Conservation (phyloP, 2,113 vertebrate species). For the Scomber colias region DNA sequence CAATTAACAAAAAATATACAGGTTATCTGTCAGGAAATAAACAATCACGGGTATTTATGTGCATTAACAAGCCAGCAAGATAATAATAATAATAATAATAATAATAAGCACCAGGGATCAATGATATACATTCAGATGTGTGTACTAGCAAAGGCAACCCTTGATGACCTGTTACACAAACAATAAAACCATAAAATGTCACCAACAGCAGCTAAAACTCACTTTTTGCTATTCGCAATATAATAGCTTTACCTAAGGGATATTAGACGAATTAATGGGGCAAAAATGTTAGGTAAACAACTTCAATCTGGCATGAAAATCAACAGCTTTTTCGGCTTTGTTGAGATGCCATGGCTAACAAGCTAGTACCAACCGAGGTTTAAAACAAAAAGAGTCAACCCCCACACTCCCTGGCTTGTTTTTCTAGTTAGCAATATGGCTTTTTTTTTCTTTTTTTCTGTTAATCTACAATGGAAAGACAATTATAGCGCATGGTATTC, state of each 20-base stretch:
- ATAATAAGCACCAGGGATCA: background rate
- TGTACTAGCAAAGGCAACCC: background rate
- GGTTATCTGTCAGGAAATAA: conserved; percentile 50
- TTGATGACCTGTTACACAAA: background rate
- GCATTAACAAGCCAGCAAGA: background rate
- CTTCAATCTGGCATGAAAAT: rapidly evolving
- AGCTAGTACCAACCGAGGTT: background rate
- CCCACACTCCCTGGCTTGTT: background rate
- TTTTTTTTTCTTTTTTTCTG: background rate
- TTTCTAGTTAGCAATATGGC: background rate
- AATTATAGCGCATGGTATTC: rapidly evolving
- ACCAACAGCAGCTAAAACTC: background rate
- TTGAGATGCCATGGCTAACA: conserved; percentile 2
- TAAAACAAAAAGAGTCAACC: no score
- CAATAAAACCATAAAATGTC: background rate
- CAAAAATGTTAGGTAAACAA: no score
- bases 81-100: background rate
- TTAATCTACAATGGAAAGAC: background rate
- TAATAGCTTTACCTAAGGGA: no score
- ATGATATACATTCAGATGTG: background rate
- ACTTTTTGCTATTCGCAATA: background rate
- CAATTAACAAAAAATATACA: conserved; percentile 36
- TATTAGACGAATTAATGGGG: no score
- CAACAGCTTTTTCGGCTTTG: background rate
- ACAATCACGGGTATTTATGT: background rate